Conservation (phyloP, 2,888 invertebrate species). For the Agrochola macilenta region DNA sequence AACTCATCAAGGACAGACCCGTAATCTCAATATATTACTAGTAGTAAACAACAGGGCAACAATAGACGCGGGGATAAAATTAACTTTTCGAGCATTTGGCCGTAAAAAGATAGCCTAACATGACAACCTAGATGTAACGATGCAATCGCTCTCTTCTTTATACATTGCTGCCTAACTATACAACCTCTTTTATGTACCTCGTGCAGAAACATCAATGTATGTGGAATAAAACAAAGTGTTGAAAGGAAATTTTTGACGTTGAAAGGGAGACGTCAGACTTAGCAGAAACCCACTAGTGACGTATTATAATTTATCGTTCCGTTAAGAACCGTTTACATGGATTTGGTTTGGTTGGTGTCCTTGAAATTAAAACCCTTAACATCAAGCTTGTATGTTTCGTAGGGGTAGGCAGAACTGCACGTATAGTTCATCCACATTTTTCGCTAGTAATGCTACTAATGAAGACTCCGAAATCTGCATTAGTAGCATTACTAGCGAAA, state of each 20-base stretch:
- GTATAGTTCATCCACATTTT: not conserved
- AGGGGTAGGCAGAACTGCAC: too few relatives aligned
- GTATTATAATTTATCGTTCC: constrained; percentile 53
- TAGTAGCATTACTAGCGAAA: too few relatives aligned
- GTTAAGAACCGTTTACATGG: constrained; percentile 35
- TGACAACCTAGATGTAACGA: not conserved
- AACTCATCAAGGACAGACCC: not conserved
- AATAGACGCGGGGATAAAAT: constrained; percentile 60
- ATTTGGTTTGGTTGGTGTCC: not conserved
- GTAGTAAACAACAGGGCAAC: constrained; percentile 62
- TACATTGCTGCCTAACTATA: constrained; percentile 10
- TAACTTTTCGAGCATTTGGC: constrained; percentile 56
- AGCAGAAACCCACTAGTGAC: constrained; percentile 56
- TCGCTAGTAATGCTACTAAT: not conserved
- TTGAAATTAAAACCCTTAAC: not conserved
- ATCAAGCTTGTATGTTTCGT: not conserved
- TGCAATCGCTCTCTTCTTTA: not conserved
- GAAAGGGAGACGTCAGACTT: constrained; percentile 40
- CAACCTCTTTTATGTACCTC: not conserved
- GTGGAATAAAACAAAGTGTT: not conserved
- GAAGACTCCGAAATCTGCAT: too few relatives aligned
- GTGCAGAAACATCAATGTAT: constrained; percentile 18
- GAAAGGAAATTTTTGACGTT: not conserved
- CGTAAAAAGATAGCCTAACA: constrained; percentile 52
- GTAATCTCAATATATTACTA: constrained; percentile 61